Base-by-base conservation (phyloP, 2,113 vertebrate species). In the Nymphicus hollandicus region DNA sequence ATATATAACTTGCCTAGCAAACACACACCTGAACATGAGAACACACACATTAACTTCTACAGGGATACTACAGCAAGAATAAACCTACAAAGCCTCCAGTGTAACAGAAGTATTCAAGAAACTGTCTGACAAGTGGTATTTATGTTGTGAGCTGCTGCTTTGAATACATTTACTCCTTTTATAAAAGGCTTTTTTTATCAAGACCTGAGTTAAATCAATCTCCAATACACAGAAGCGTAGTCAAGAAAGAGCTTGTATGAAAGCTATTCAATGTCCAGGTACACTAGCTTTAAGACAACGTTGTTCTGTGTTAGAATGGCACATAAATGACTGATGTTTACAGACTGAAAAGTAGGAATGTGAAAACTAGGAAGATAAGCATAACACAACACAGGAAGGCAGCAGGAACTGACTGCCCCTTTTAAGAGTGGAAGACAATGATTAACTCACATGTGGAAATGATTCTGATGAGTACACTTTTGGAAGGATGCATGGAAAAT, bases 401-500 rank as follows among this genome's bases (percentile, higher is more conserved):
- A 86, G 53, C 41, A 81, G 80, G 35, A 80, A 35, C 24, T 19
- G 56, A 71, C 11, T 33, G 53, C 39, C 44, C 55, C 39, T 68
- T 28, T 29, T 44, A 47, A 71, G 68, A 70, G 25, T 37, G 25
- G 50, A 88, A 74, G 63, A 39, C 52, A 73, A 70, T 37, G 7
- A 71, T 58, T 64, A 88, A 55, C 61, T 90, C 33, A 0, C 91
- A 95, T 25, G 86, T 91, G 93, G 88, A 88, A 95, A 52, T 19
- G 7, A 88, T 86, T 90, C 41, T 23, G 79, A 68, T 74, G 76
- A 96, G 90, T n/a, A 71, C 43, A 31, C 66, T 88, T 58, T 55
- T 97, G 95, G 95, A 95, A 96, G 70, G 56, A 78, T 12, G 35
- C 7, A 4, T 91, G 94, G 95, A 97, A 97, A 96, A 91, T 70